A percentile compares a stretch with the other conserved stretches of the same genome.
phyloP scores from a whole-genome alignment of 53 echinoderm and acorn worm species.

The Crossaster papposus region DNA sequence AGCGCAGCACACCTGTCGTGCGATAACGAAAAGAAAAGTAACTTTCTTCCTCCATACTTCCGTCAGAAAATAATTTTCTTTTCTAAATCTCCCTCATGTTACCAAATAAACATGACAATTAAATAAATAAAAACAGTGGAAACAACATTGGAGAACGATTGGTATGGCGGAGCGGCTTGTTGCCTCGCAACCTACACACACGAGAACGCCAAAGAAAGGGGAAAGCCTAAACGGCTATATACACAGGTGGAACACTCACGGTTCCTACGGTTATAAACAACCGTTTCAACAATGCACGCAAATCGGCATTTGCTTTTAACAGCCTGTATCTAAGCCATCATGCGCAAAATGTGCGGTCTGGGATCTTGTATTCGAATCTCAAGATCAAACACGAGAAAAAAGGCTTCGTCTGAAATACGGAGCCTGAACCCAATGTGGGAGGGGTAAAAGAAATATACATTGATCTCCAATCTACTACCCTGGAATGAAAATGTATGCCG shows the following conservation, averaged over 20 bases:
- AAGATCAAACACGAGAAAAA: neutral
- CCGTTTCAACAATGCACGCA: neutral
- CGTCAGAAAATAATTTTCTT: conserved; percentile 2
- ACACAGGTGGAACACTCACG: no score
- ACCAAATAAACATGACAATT: neutral
- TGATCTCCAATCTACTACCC: conserved; percentile 44
- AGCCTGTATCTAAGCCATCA: neutral
- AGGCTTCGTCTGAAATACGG: neutral
- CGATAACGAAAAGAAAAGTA: no score
- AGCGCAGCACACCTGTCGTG: no score
- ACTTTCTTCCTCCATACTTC: conserved; percentile 14
- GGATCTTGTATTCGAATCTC: neutral
- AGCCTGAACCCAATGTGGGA: neutral
- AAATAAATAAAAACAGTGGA: neutral
- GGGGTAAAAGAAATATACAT: conserved; percentile 20
- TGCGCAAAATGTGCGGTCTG: neutral
- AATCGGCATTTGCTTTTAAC: neutral
- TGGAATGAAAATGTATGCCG: conserved; percentile 9
- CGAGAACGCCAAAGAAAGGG: conserved; percentile 6
- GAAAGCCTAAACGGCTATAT: neutral
- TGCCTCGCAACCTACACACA: neutral
- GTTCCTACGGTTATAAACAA: neutral
- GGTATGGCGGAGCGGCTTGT: neutral
- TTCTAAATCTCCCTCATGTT: conserved; percentile 18
- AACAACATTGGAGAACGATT: neutral